These are phyloP conservation scores for Neuroscelio doddi DNA, from an alignment of 2,888 invertebrate species.

Conservation along the genomic window DNA sequence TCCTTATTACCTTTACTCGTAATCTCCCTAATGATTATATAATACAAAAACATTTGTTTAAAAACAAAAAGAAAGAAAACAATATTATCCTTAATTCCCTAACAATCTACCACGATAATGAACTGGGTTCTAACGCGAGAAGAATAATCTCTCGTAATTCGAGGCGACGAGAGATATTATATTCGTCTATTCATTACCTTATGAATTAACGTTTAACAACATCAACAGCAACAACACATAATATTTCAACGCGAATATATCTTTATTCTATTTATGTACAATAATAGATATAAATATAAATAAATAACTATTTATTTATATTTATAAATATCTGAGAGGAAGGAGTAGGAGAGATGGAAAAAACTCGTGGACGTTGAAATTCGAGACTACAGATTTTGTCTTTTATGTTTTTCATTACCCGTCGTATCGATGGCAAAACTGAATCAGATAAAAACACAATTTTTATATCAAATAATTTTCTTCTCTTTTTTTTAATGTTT, in stretches of 20 bases:
- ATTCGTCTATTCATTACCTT: slow-evolving; percentile 2
- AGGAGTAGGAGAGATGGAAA: slow-evolving; percentile 30
- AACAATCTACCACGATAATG: not conserved
- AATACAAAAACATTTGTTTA: not conserved
- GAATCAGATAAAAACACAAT: slow-evolving; percentile 2
- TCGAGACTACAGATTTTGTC: slow-evolving; percentile 19
- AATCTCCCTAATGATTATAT: not conserved
- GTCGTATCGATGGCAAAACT: slow-evolving; percentile 5
- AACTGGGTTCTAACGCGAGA: not conserved
- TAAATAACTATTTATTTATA: slow-evolving; percentile 10
- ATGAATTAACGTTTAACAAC: slow-evolving; percentile 66
- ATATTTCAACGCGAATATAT: slow-evolving; percentile 65
- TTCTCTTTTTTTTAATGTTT: too few species aligned
- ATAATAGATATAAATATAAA: slow-evolving; percentile 10
- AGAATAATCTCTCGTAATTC: not conserved
- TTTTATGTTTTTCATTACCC: slow-evolving; percentile 21
- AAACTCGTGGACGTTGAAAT: slow-evolving; percentile 28
- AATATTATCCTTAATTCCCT: not conserved
- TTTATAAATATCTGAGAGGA: slow-evolving; percentile 24
- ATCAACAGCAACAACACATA: slow-evolving; percentile 72
- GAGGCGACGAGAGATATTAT: too few species aligned
- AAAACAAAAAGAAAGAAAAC: not conserved
- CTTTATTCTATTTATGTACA: slow-evolving; percentile 32
- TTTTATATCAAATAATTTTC: too few species aligned
- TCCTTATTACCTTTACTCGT: not conserved